Evolutionary conservation across 2,113 vertebrate genomes (phyloP).

Genomic region (Callipepla californica): DNA sequence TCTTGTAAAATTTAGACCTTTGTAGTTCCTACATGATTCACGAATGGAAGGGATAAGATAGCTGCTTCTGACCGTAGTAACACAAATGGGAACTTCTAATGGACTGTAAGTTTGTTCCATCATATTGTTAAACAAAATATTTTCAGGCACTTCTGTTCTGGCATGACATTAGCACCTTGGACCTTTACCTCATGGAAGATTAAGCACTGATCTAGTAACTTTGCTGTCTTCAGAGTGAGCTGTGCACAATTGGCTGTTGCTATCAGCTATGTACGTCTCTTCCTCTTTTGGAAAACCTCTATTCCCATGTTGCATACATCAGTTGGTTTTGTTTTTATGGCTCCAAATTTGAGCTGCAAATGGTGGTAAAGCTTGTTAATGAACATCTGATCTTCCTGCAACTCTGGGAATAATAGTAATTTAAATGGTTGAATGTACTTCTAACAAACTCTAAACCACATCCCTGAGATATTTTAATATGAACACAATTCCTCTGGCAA

Average conservation of each 20-base stretch:
- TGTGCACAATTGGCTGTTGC: slow-evolving; percentile 16
- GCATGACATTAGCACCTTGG: slow-evolving; percentile 29
- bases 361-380: slow-evolving; percentile 26
- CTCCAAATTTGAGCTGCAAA: slow-evolving; percentile 36
- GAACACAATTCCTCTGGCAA: slow-evolving; percentile 9
- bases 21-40: neutral
- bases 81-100: neutral
- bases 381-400: slow-evolving; percentile 24
- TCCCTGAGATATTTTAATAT: neutral
- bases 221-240: slow-evolving; percentile 3
- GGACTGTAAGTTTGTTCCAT: neutral
- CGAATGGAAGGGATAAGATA: neutral
- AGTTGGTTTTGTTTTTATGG: slow-evolving; percentile 1
- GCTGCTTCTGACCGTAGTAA: neutral
- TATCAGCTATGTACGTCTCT: neutral
- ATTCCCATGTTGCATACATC: neutral
- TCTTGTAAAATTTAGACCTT: neutral
- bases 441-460: slow-evolving; percentile 4
- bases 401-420: slow-evolving; percentile 11
- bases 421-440: slow-evolving; percentile 7
- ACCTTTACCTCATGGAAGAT: slow-evolving; percentile 9
- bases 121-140: neutral
- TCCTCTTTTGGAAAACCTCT: slow-evolving; percentile 67
- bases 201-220: slow-evolving; percentile 38
- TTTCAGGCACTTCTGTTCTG: slow-evolving; percentile 45